Conservation (phyloP, 1,140 invertebrate species). For the Aphelenchoides fujianensis region DNA sequence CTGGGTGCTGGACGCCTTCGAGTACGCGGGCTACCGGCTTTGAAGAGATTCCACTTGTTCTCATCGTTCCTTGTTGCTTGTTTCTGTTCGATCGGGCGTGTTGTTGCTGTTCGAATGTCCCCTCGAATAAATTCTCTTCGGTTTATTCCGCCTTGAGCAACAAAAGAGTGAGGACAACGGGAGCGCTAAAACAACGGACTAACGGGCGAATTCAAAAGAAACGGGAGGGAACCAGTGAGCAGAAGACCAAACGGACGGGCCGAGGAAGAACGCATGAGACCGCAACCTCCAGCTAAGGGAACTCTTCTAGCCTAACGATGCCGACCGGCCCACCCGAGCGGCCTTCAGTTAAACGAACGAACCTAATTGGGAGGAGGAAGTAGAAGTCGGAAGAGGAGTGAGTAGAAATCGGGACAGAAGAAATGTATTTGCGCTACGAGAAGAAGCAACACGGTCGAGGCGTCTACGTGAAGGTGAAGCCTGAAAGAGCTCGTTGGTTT, state of each 20-base stretch:
- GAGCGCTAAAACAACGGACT: background rate
- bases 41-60: background rate
- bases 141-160: background rate
- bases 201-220: background rate
- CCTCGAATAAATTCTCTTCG: background rate
- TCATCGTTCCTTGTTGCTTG: background rate
- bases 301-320: background rate
- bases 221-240: too few species aligned
- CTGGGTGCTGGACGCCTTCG: constrained; percentile 52
- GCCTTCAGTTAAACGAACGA: background rate
- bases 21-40: constrained; percentile 48
- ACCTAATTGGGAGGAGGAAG: background rate
- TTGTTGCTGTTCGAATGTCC: background rate
- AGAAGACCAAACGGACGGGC: background rate
- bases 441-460: too few species aligned
- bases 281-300: background rate
- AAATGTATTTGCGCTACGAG: too few species aligned
- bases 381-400: too few species aligned
- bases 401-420: too few species aligned
- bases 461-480: too few species aligned
- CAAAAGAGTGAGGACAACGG: background rate
- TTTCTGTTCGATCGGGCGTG: background rate
- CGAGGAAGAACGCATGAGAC: background rate
- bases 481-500: too few species aligned
- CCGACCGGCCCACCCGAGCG: background rate